A percentile compares a stretch with the other conserved stretches of the same genome.
phyloP scores from a whole-genome alignment of 2,113 vertebrate genomes.

The Ia io region DNA sequence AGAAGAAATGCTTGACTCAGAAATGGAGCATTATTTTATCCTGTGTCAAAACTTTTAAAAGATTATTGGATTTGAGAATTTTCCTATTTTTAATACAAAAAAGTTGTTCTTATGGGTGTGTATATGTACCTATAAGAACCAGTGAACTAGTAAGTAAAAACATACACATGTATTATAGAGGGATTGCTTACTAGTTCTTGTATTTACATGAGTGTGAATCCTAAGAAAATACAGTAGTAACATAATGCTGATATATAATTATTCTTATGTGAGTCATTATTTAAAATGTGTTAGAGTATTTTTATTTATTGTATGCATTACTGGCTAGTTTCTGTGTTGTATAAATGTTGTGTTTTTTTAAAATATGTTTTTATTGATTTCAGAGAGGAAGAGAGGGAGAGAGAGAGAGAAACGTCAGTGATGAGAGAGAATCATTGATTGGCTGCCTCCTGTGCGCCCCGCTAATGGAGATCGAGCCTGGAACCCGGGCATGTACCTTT shows the following conservation, averaged over 20 bases:
- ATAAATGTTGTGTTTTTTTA: not conserved
- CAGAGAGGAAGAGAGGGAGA: no score
- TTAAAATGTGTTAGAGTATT: not conserved
- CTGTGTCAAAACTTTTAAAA: not conserved
- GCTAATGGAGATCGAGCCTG: no score
- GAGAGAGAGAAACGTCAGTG: no score
- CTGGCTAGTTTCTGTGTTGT: not conserved
- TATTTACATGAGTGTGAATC: constrained; percentile 14
- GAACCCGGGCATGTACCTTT: no score
- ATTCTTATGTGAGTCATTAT: constrained; percentile 6
- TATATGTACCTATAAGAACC: not conserved
- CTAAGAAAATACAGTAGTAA: not conserved
- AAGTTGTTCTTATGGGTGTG: not conserved
- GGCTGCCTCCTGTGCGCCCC: no score
- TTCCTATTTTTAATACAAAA: not conserved
- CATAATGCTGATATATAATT: not conserved
- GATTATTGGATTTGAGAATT: not conserved
- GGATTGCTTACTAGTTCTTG: not conserved
- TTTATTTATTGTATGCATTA: not conserved
- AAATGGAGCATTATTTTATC: not conserved
- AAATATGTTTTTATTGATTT: no score
- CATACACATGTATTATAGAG: not conserved
- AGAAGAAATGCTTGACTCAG: not conserved
- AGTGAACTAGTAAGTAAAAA: not conserved
- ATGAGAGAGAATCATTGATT: no score